Conservation (phyloP, 2,888 invertebrate species). For the Ethmia dodecea region DNA sequence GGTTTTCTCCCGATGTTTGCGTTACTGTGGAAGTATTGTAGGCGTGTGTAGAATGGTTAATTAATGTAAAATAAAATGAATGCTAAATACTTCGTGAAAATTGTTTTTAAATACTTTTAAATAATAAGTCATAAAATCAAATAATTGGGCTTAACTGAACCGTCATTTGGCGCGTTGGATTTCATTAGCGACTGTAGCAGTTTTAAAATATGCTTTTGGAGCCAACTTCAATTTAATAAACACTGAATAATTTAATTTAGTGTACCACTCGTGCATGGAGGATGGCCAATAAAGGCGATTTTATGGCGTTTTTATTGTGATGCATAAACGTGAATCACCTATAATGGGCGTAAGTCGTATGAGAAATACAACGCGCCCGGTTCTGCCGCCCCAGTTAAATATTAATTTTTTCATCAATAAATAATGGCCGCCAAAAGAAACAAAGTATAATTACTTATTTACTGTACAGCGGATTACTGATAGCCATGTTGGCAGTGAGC, state of each 20-base stretch:
- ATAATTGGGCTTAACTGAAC: slow-evolving; percentile 1
- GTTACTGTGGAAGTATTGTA: too few species aligned
- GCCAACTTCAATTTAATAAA: slow-evolving; percentile 74
- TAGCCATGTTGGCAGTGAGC: too few species aligned
- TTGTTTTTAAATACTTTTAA: too few species aligned
- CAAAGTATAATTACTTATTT: slow-evolving; percentile 8
- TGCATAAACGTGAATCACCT: slow-evolving; percentile 70
- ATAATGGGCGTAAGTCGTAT: slow-evolving; percentile 13
- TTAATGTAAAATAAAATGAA: too few species aligned
- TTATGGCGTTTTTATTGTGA: slow-evolving; percentile 74
- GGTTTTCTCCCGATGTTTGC: too few species aligned
- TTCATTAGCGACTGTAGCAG: slow-evolving; percentile 47
- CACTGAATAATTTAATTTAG: slow-evolving; percentile 70
- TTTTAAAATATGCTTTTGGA: slow-evolving; percentile 56
- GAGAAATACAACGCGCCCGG: slow-evolving; percentile 19
- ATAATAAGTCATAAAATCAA: too few species aligned
- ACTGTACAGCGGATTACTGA: too few species aligned
- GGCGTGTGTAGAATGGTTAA: too few species aligned
- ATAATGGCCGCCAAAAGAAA: slow-evolving; percentile 21
- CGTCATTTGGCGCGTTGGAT: slow-evolving; percentile 53
- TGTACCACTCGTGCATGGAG: slow-evolving; percentile 64
- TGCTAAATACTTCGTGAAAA: too few species aligned
- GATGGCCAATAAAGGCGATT: slow-evolving; percentile 70
- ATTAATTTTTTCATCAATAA: slow-evolving; percentile 37
- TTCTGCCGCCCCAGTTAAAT: slow-evolving; percentile 37